phyloP scores from a whole-genome alignment of 2,113 vertebrate genomes.

The Brachyistius frenatus region DNA sequence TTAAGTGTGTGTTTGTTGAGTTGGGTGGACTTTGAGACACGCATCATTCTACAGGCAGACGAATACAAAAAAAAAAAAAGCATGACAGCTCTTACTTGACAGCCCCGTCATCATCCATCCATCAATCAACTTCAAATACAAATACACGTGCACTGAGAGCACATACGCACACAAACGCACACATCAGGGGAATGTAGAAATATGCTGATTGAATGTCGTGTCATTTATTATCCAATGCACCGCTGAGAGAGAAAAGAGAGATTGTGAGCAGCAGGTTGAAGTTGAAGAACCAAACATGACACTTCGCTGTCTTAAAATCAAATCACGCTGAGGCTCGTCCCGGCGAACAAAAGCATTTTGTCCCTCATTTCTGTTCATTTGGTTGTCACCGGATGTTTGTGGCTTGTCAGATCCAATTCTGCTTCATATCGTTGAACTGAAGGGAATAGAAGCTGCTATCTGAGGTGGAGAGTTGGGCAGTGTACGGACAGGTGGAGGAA shows the following conservation, averaged over 20 bases:
- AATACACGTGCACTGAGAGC: conserved; percentile 11
- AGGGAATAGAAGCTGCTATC: conserved; percentile 25
- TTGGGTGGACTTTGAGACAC: conserved; percentile 21
- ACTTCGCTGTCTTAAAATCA: conserved; percentile 29
- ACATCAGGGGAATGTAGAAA: conserved; percentile 25
- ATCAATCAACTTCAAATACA: conserved; percentile 53
- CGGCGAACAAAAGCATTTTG: conserved; percentile 39
- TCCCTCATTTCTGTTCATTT: conserved; percentile 59
- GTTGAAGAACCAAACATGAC: conserved; percentile 48
- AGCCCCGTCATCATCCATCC: conserved; percentile 64
- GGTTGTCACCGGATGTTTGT: conserved; percentile 38
- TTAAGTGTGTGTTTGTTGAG: conserved; percentile 20
- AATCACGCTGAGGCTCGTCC: not conserved
- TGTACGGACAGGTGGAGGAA: not conserved
- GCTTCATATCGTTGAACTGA: conserved; percentile 23
- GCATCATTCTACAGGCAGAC: conserved; percentile 53
- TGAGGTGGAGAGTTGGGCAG: conserved; percentile 1
- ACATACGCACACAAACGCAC: conserved; percentile 24
- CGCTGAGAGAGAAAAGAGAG: conserved; percentile 11
- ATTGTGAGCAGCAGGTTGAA: conserved; percentile 21
- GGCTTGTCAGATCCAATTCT: conserved; percentile 49
- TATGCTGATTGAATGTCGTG: conserved; percentile 54
- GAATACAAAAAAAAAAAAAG: conserved; percentile 54
- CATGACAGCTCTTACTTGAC: conserved; percentile 59
- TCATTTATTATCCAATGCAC: conserved; percentile 61